Evolutionary conservation across 2,888 invertebrate species (phyloP).

Genomic region (Gnatocerus cornutus): DNA sequence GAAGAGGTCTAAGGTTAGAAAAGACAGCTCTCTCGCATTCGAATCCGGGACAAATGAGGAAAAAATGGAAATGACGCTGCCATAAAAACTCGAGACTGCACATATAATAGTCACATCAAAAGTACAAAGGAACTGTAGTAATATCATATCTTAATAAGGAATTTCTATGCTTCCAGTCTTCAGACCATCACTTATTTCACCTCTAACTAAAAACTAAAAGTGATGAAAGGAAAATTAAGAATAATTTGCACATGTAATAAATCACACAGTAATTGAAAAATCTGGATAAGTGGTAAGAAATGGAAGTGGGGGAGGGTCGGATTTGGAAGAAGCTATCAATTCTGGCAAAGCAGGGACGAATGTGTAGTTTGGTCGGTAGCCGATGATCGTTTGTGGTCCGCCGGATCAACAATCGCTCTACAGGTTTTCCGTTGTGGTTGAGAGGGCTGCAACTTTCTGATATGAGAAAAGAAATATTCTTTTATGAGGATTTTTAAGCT

Average conservation of each 20-base stretch:
- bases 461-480: slow-evolving; percentile 66
- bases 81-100: too few relatives aligned
- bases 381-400: slow-evolving; percentile 51
- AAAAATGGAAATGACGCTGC: neutral
- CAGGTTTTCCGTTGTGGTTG: slow-evolving; percentile 62
- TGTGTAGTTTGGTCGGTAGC: slow-evolving; percentile 54
- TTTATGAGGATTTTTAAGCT: slow-evolving; percentile 65
- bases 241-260: slow-evolving; percentile 19
- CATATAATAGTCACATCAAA: neutral
- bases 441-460: slow-evolving; percentile 66
- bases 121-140: neutral
- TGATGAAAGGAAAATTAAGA: neutral
- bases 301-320: slow-evolving; percentile 30
- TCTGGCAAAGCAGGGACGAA: slow-evolving; percentile 54
- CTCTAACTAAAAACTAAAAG: too few relatives aligned
- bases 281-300: slow-evolving; percentile 40
- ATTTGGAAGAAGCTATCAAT: slow-evolving; percentile 57
- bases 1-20: slow-evolving; percentile 3
- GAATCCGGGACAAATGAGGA: neutral
- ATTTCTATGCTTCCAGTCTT: too few relatives aligned
- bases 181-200: too few relatives aligned
- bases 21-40: slow-evolving; percentile 2
- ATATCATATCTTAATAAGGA: too few relatives aligned
- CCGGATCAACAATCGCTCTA: slow-evolving; percentile 63
- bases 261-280: slow-evolving; percentile 49